These are phyloP conservation scores for Nyctibius bracteatus DNA, from an alignment of 2,113 vertebrate genomes.

Conservation along the genomic window DNA sequence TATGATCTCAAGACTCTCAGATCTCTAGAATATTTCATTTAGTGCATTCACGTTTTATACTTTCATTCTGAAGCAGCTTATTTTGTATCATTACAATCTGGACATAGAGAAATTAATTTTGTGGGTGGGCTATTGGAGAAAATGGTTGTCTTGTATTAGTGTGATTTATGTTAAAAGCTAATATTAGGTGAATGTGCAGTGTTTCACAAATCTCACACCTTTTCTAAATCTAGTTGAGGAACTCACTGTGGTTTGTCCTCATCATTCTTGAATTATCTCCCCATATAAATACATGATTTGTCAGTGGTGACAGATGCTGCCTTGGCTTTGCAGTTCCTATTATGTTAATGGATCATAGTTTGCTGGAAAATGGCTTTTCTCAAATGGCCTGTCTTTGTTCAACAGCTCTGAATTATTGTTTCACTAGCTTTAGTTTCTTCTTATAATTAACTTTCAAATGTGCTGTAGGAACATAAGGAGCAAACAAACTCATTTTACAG, in stretches of 20 bases:
- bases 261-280: background rate
- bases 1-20: background rate
- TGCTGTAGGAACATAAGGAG: background rate
- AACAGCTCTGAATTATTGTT: conserved; percentile 30
- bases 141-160: background rate
- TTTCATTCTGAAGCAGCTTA: background rate
- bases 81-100: background rate
- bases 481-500: conserved; percentile 21
- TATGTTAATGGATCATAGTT: background rate
- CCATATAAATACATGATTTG: background rate
- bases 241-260: background rate
- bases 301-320: background rate
- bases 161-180: background rate
- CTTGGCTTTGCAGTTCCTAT: background rate
- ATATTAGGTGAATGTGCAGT: background rate
- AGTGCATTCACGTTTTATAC: background rate
- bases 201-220: background rate
- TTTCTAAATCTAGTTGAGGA: background rate
- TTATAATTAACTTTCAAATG: conserved; percentile 29
- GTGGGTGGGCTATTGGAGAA: background rate
- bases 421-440: background rate
- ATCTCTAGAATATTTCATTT: background rate
- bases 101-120: background rate
- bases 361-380: conserved; percentile 7
- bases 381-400: background rate